Evolutionary conservation across 2,797 vertebrate genomes (phyloP).

Genomic region (Staurois parvus): DNA sequence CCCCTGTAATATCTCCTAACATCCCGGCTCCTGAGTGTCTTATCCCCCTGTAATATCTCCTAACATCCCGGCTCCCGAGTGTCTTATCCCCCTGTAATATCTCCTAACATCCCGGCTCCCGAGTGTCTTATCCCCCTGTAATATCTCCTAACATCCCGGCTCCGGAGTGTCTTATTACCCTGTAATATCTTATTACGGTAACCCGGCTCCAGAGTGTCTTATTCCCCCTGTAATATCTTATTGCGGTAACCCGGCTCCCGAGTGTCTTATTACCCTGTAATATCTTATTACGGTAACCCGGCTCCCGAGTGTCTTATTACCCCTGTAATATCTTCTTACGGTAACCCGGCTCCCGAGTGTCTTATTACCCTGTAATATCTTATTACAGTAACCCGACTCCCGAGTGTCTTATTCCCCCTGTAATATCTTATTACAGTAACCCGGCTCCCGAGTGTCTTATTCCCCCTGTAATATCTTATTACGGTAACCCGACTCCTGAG

Average conservation of each 20-base stretch:
- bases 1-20: background rate
- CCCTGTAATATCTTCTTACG: background rate
- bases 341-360: background rate
- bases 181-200: background rate
- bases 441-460: constrained; percentile 2
- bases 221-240: background rate
- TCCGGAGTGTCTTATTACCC: background rate
- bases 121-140: constrained; percentile 1
- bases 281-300: background rate
- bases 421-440: constrained; percentile 15
- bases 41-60: background rate
- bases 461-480: background rate
- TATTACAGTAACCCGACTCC: background rate
- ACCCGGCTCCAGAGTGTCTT: background rate
- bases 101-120: background rate
- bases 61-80: background rate
- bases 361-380: background rate
- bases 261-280: background rate
- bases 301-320: background rate
- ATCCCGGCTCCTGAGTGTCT: background rate
- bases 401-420: background rate
- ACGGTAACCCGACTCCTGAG: background rate
- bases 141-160: background rate
- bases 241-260: background rate
- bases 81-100: background rate